Evolutionary conservation across 2,888 invertebrate genomes (phyloP).

Genomic region (Eremobia ochroleuca): DNA sequence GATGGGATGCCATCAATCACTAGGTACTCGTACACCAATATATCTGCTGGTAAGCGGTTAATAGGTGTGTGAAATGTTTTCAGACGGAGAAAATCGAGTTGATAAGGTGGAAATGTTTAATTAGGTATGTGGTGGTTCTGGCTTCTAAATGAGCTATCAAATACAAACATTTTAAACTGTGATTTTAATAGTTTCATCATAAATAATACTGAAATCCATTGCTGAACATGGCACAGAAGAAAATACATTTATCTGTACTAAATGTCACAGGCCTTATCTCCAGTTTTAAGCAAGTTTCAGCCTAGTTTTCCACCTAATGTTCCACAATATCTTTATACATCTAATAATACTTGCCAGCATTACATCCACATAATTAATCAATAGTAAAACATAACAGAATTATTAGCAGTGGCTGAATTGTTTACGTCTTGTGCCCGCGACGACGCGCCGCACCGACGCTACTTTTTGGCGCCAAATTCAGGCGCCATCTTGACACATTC

Average conservation of each 20-base stretch:
- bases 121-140: not conserved
- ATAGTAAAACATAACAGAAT: constrained; percentile 72
- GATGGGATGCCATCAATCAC: constrained; percentile 67
- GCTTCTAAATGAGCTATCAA: too few species aligned
- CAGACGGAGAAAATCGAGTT: not conserved
- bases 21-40: constrained; percentile 47
- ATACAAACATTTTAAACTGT: not conserved
- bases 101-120: not conserved
- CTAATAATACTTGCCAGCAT: constrained; percentile 25
- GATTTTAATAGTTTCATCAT: too few species aligned
- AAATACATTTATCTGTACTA: not conserved
- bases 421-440: constrained; percentile 74
- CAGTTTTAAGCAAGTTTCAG: not conserved
- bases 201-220: not conserved
- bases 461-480: constrained; percentile 84
- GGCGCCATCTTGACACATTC: constrained; percentile 84
- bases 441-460: constrained; percentile 74
- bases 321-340: constrained; percentile 13
- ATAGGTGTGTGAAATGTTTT: constrained; percentile 22
- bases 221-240: not conserved
- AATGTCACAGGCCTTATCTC: not conserved
- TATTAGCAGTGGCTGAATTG: constrained; percentile 72
- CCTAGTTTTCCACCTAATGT: not conserved
- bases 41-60: constrained; percentile 45
- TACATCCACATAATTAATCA: constrained; percentile 71